Evolutionary conservation across 2,797 vertebrate genomes (phyloP).

Genomic region (Phrynocephalus guinanensis): DNA sequence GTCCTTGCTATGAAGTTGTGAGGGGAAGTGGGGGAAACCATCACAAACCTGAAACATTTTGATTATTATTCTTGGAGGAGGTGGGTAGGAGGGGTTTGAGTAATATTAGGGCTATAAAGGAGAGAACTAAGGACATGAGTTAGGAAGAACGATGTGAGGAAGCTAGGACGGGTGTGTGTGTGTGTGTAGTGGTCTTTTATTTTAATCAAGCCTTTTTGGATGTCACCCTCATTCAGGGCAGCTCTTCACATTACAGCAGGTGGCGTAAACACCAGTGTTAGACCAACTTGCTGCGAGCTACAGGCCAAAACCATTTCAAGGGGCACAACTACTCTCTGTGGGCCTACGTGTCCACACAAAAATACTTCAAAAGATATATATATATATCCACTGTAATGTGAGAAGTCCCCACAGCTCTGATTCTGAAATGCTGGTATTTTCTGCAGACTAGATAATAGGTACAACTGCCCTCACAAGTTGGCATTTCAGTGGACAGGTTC

Average conservation of each 20-base stretch:
- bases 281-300: not conserved
- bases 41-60: not conserved
- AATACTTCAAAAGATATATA: not conserved
- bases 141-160: not conserved
- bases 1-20: conserved; percentile 13
- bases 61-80: not conserved
- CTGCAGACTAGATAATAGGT: not conserved
- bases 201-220: not conserved
- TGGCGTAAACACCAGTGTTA: not conserved
- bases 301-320: too few relatives aligned
- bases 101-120: not conserved
- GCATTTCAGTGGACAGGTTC: not conserved
- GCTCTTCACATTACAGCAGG: not conserved
- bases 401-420: not conserved
- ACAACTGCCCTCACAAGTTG: not conserved
- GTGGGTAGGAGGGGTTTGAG: not conserved
- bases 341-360: not conserved
- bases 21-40: not conserved
- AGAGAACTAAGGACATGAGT: not conserved
- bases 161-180: not conserved
- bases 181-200: not conserved
- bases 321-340: not conserved
- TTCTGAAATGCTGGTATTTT: not conserved
- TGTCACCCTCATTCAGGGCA: not conserved
- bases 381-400: not conserved